Evolutionary conservation across 1,140 invertebrate species (phyloP).

Genomic region (Nautilus pompilius): DNA sequence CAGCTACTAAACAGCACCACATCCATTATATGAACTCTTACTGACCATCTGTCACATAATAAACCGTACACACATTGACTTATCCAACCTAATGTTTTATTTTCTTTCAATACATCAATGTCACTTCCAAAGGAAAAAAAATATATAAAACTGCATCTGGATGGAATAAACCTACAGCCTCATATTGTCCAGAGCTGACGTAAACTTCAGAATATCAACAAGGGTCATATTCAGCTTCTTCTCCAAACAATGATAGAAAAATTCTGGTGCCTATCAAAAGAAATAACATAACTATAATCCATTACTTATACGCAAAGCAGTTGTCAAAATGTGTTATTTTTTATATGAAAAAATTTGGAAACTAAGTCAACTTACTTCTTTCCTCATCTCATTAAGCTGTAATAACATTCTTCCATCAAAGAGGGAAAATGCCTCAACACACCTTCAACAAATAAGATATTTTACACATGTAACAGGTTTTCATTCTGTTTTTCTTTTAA

Average conservation of each 20-base stretch:
- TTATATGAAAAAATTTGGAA: neutral
- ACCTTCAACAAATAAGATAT: slow-evolving; percentile 15
- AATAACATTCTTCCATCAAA: slow-evolving; percentile 28
- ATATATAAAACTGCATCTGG: too few relatives aligned
- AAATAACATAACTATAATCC: neutral
- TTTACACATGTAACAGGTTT: too few relatives aligned
- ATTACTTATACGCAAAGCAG: neutral
- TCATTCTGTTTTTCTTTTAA: too few relatives aligned
- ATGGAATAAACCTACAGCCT: too few relatives aligned
- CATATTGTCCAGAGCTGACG: slow-evolving; percentile 27
- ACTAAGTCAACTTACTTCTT: slow-evolving; percentile 16
- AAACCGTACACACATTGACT: too few relatives aligned
- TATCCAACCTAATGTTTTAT: too few relatives aligned
- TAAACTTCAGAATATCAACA: slow-evolving; percentile 37
- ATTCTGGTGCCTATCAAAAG: slow-evolving; percentile 36
- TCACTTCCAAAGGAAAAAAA: too few relatives aligned
- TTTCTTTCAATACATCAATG: too few relatives aligned
- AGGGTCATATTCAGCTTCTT: slow-evolving; percentile 29
- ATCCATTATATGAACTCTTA: too few relatives aligned
- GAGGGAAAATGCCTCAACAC: slow-evolving; percentile 22
- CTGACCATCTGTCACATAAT: too few relatives aligned
- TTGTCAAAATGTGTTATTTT: neutral
- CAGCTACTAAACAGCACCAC: too few relatives aligned
- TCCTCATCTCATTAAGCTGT: slow-evolving; percentile 27
- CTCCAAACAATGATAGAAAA: slow-evolving; percentile 37